Base-by-base conservation (phyloP, 2,113 vertebrate species). In the Colistium nudipinnis region DNA sequence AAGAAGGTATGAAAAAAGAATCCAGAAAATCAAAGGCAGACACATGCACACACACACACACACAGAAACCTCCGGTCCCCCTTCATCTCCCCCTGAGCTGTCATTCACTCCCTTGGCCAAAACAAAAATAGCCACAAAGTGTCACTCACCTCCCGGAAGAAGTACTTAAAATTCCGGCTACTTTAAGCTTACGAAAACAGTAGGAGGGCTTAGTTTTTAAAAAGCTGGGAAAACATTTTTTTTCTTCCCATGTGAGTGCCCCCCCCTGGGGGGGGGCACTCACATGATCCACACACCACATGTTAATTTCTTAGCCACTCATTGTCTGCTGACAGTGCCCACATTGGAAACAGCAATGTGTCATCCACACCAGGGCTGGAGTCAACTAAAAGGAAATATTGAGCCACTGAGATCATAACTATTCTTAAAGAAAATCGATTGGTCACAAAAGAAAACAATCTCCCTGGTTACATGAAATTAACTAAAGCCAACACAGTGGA, bases 261-360 rank as follows among this genome's bases (percentile, higher is more conserved):
- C 49, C 47, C 74, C 77, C 10, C n/a, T n/a, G n/a, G n/a, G n/a
- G n/a, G 64, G 68, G 79, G 24, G 5, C 22, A 6, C 44, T 85
- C 83, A 87, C 80, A 86, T 85, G 79, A 64, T 76, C 66, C 56
- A 73, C 69, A 59, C 56, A 51, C 65, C 63, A 54, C 64, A 53
- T 47, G 51, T 52, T 27, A 33, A 36, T 57, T 52, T 69, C 27
- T 19, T 44, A 24, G 67, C 35, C 33, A 49, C 31, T 66, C 48
- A 66, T 33, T 47, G 49, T 81, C 85, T 76, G 70, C 75, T 71
- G 77, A 81, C 44, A 17, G 10, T 44, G 31, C 35, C 45, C 47
- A 51, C 66, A 55, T 67, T 16, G 7, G 7, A 24, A 38, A 54
- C 11, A 11, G 36, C 43, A 48, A 27, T 20, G 31, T 19, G 49